phyloP scores from a whole-genome alignment of 2,888 invertebrate species.

The Tiphia femorata region DNA sequence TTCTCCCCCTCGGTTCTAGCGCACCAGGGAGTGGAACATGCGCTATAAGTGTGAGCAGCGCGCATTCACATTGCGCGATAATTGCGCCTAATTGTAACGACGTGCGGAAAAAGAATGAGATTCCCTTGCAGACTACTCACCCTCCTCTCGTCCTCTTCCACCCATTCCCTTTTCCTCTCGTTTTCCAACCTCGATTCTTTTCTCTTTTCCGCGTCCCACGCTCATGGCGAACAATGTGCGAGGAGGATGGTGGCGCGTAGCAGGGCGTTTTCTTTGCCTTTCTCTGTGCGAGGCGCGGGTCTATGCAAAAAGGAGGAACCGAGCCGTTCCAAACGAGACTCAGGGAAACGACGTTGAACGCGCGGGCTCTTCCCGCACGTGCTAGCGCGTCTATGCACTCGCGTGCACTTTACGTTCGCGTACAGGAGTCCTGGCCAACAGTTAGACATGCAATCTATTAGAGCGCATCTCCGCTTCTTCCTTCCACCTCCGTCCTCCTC shows the following conservation, averaged over 20 bases:
- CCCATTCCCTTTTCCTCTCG: no score
- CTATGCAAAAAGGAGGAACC: not conserved
- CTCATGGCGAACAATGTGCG: constrained; percentile 7
- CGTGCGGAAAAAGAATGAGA: constrained; percentile 8
- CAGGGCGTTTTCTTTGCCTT: not conserved
- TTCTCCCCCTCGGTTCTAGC: no score
- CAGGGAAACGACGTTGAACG: not conserved
- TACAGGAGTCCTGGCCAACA: constrained; percentile 4
- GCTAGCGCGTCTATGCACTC: no score
- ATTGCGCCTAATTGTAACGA: constrained; percentile 45
- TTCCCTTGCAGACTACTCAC: no score
- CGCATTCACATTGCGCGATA: constrained; percentile 26
- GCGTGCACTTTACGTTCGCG: not conserved
- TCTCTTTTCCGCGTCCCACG: constrained; percentile 13
- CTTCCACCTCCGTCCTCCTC: constrained; percentile 12
- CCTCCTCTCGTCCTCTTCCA: no score
- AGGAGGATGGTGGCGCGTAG: not conserved
- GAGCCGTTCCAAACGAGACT: no score
- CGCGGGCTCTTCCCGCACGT: no score
- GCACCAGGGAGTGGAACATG: no score
- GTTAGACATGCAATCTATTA: constrained; percentile 49
- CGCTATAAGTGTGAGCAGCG: no score
- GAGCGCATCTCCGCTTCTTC: constrained; percentile 33
- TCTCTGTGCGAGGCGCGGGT: not conserved
- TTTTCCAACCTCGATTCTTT: no score